These are phyloP conservation scores for Latrodectus geometricus DNA, from an alignment of 1,140 invertebrate species.

Conservation along the genomic window DNA sequence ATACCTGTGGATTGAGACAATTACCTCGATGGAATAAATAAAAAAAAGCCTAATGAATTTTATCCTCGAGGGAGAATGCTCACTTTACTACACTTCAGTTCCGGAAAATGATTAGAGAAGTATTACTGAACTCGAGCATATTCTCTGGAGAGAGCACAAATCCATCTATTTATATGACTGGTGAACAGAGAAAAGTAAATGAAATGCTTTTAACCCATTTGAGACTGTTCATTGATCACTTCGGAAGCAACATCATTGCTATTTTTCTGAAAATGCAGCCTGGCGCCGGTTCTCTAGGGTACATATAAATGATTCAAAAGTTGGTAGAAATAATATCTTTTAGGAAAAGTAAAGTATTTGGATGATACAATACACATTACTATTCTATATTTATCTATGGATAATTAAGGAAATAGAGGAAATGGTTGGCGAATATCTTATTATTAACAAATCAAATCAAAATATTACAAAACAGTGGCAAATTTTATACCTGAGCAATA, in stretches of 20 bases:
- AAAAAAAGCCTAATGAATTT: neutral
- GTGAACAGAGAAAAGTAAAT: slow-evolving; percentile 28
- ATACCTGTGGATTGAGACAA: neutral
- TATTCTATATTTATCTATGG: neutral
- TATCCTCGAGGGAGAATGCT: neutral
- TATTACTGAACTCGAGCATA: slow-evolving; percentile 19
- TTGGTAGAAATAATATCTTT: slow-evolving; percentile 6
- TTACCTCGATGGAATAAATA: neutral
- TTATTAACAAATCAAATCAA: too few relatives aligned
- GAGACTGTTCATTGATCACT: slow-evolving; percentile 19
- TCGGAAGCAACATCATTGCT: slow-evolving; percentile 32
- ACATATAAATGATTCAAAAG: neutral
- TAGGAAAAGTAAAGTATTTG: neutral
- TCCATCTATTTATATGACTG: slow-evolving; percentile 29
- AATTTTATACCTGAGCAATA: too few relatives aligned
- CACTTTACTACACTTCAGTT: neutral
- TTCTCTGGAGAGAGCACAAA: slow-evolving; percentile 5
- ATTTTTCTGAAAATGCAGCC: too few relatives aligned
- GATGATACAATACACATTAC: slow-evolving; percentile 9
- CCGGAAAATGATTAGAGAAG: slow-evolving; percentile 2
- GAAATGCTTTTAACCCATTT: slow-evolving; percentile 43
- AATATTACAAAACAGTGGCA: too few relatives aligned
- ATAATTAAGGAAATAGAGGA: neutral
- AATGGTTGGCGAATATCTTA: neutral
- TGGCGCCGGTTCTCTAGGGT: too few relatives aligned